These are phyloP conservation scores for Pithys albifrons DNA, from an alignment of 2,113 vertebrate species.

Conservation along the genomic window DNA sequence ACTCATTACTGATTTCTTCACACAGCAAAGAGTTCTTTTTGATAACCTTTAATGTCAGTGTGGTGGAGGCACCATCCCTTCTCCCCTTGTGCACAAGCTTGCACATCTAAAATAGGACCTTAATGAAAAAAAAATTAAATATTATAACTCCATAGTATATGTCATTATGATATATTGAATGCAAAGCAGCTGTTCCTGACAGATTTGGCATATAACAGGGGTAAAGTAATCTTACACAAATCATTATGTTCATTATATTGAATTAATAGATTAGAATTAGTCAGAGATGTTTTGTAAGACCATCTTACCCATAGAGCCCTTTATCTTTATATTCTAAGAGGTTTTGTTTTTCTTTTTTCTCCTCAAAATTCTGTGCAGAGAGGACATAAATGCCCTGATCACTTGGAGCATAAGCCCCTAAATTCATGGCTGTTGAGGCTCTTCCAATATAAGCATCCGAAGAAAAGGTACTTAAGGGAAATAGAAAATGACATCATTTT, in stretches of 20 bases:
- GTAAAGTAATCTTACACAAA: conserved; percentile 48
- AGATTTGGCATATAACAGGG: conserved; percentile 47
- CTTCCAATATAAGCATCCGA: conserved; percentile 65
- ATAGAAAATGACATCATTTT: conserved; percentile 73
- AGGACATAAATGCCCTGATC: conserved; percentile 53
- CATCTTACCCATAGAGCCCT: conserved; percentile 14
- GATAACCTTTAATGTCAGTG: not conserved
- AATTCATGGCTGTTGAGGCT: conserved; percentile 71
- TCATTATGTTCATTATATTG: conserved; percentile 45
- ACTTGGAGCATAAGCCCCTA: conserved; percentile 63
- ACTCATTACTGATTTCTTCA: not conserved
- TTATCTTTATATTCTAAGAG: conserved; percentile 22
- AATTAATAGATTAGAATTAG: conserved; percentile 55
- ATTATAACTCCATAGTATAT: not conserved
- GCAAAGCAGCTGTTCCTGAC: conserved; percentile 58
- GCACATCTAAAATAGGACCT: not conserved
- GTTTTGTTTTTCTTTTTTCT: not conserved
- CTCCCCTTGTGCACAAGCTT: not conserved
- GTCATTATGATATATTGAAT: conserved; percentile 4
- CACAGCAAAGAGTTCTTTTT: not conserved
- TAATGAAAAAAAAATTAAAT: conserved; percentile 10
- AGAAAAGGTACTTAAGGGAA: conserved; percentile 75
- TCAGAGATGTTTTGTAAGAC: conserved; percentile 19
- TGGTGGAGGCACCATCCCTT: not conserved
- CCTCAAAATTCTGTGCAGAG: conserved; percentile 29